Evolutionary conservation across 2,888 invertebrate species (phyloP), one percentile per base, ranked within the genome.

Genomic region (Heterodera filipjevi): DNA sequence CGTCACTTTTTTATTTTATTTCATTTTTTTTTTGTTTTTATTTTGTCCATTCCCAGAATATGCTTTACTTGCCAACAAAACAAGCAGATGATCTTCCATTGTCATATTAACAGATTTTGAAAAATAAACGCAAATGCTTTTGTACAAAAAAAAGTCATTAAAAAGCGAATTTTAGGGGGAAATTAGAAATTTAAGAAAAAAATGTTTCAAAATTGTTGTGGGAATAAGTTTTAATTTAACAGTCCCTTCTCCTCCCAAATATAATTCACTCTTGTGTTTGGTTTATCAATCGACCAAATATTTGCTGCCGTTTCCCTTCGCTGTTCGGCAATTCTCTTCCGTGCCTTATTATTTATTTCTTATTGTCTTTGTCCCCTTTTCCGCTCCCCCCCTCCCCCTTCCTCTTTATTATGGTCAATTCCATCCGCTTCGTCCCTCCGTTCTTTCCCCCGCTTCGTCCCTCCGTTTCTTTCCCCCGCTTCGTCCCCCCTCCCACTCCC

Each of bases 21-120:
- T n/a, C n/a, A n/a, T n/a, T n/a, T n/a, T 59, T 27, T 59, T n/a
- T 59, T 59, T 27, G 19, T 27, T 59, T 59, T 59, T 10, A n/a
- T 8, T 59, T n/a, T n/a, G n/a, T 59, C 59, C 59, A 27, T 59
- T 59, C 27, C 59, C 27, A 59, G 59, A 59, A n/a, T 22, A 27
- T 22, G 59, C 59, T 59, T 59, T 59, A 27, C 59, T 59, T 59
- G 59, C 59, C 59, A 59, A 59, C 27, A 59, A 59, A 49, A 44
- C 5, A 10, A 10, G 44, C 44, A 16, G 49, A 49, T 39, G 8
- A 49, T 49, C 19, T 14, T 49, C 0, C 3, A 49, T 19, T 49
- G 19, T 49, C 19, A 19, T 44, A 44, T 49, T 49, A 49, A 14
- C 19, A 3, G 16, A 14, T 14, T 49, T 19, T 19, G 16, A 0